Base-by-base conservation (phyloP, 2,888 invertebrate genomes). In the Cyaniris semiargus region DNA sequence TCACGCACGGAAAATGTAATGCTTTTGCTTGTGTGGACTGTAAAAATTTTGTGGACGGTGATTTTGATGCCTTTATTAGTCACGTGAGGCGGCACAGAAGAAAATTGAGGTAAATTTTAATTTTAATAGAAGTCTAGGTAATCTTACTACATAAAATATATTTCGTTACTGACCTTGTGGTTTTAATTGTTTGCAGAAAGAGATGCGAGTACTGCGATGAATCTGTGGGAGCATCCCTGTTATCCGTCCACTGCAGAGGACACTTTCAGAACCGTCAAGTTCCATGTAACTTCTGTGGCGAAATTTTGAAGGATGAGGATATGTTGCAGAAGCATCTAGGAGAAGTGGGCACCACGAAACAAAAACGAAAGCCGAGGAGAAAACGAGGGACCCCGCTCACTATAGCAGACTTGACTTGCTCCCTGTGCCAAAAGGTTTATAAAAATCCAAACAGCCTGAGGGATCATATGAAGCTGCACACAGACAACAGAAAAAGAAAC, bases 21-120 rank as follows among this genome's bases (percentile, higher is more conserved):
- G 95, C 95, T 7, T 96, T 95, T 82, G 93, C 95, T 83, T 96
- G 96, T 84, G 94, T 95, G 27, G 95, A 96, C 83, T 96, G 96
- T 84, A 95, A 95, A 77, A 82, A 81, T 0, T 81, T 78, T 71
- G 95, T 95, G 81, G 93, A 95, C 18, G 94, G 95, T 70, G 95
- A 95, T 83, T 96, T 96, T 86, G 91, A 93, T 79, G 93, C 94
- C 5, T 96, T 96, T 84, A 85, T 96, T 8, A 94, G 95, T 77
- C 96, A 96, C 86, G 95, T 96, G 0, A 89, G 94, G 80, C 93
- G 95, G 74, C 96, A 96, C 85, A 93, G 95, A 80, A 94, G 95
- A 78, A 93, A 93, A 82, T 87, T 96, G 44, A 95, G 95, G 91
- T 96, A 80, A 66, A 56, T 21, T 31, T 23, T 38, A 77, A 21